phyloP scores from a whole-genome alignment of 2,888 invertebrate genomes.

The Tridacna crocea region DNA sequence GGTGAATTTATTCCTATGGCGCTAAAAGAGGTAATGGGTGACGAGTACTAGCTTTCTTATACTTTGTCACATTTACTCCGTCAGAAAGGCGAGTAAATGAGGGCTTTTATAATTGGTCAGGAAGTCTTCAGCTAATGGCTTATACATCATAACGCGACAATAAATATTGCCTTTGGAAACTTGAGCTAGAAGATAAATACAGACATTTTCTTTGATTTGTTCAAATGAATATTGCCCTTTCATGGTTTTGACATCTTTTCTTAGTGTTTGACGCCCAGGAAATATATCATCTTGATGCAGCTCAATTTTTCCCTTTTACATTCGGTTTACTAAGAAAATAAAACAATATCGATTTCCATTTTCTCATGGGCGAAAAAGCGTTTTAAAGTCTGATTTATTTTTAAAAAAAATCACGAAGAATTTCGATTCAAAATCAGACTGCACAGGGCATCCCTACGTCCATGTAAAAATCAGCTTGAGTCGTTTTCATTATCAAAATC shows the following conservation, averaged over 20 bases:
- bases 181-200: neutral
- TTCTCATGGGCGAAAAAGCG: no score
- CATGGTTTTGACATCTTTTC: neutral
- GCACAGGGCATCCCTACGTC: no score
- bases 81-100: neutral
- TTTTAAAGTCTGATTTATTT: no score
- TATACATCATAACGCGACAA: neutral
- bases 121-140: conserved; percentile 1
- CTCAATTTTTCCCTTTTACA: no score
- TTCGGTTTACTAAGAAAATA: no score
- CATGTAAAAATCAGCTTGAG: no score
- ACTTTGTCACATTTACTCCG: neutral
- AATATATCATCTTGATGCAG: neutral
- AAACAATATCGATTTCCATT: no score
- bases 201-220: neutral
- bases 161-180: neutral
- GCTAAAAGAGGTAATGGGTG: no score
- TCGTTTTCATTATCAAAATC: no score
- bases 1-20: no score
- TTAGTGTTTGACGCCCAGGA: neutral
- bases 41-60: neutral
- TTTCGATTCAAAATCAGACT: no score
- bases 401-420: no score
- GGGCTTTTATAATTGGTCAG: neutral
- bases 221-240: neutral